A percentile compares a stretch with the other conserved stretches of the same genome.
phyloP scores from a whole-genome alignment of 2,797 vertebrate genomes.

The Fundulus diaphanus region DNA sequence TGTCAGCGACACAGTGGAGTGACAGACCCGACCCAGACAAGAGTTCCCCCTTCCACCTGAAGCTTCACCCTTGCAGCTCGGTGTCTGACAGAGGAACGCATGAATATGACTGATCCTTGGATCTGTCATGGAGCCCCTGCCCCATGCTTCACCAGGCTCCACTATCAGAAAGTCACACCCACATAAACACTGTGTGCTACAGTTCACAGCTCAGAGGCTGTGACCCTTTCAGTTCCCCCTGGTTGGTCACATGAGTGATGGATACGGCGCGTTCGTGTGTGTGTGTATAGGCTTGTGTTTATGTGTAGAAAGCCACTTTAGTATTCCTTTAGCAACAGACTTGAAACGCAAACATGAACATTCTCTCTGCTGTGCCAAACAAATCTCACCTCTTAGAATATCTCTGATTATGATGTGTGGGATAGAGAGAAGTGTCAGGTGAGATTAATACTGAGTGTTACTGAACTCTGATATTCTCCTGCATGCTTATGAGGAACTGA shows the following conservation, averaged over 20 bases:
- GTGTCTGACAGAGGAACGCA: slow-evolving; percentile 1
- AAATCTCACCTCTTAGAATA: not conserved
- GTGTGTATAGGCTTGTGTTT: not conserved
- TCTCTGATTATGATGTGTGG: not conserved
- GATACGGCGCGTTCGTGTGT: not conserved
- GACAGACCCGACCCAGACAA: too few species aligned
- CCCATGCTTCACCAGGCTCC: slow-evolving; percentile 21
- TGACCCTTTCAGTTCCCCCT: slow-evolving; percentile 49
- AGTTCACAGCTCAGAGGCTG: slow-evolving; percentile 42
- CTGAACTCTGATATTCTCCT: not conserved
- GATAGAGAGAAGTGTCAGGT: not conserved
- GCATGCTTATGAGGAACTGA: slow-evolving; percentile 4
- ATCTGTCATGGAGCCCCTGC: slow-evolving; percentile 9
- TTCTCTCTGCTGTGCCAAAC: not conserved
- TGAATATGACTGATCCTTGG: slow-evolving; percentile 17
- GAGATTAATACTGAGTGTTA: not conserved
- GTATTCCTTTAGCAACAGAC: not conserved
- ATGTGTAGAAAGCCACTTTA: not conserved
- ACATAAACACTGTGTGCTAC: slow-evolving; percentile 17
- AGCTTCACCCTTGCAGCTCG: slow-evolving; percentile 14
- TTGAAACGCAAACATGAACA: not conserved
- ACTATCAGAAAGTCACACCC: slow-evolving; percentile 25
- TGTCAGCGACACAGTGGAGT: not conserved
- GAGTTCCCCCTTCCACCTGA: slow-evolving; percentile 7
- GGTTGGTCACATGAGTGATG: slow-evolving; percentile 50